Base-by-base conservation (phyloP, 1,140 invertebrate genomes). In the Battus philenor region DNA sequence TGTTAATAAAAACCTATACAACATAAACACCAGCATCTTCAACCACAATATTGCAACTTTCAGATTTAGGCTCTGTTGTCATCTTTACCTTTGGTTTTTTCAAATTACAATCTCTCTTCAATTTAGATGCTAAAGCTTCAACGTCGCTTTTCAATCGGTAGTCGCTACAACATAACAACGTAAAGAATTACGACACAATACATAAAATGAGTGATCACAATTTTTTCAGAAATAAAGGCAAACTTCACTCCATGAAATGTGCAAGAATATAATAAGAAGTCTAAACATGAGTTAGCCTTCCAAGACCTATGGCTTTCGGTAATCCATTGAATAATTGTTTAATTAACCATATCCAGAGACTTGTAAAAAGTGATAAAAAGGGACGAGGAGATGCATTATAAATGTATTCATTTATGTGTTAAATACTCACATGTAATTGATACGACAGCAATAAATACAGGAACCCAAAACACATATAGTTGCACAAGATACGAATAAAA, bases 31-130 rank as follows among this genome's bases (percentile, higher is more conserved):
- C 76, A 27, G 76, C 72, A 8, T 68, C 51, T 32, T 59, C 63
- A 2, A 72, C 67, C 31, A 81, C 48, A 17, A 81, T 59, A 47
- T 78, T 81, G 29, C 77, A 81, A 38, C 65, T 81, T 41, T 81
- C 56, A 2, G 63, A 56, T 3, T 31, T 38, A 16, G 63, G 59
- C 46, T 56, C 31, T 1, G 45, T 36, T n/a, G 50, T 43, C 3
- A 43, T 5, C 39, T 59, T 68, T 2, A 27, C 46, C 1, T 43
- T 26, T 0, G 50, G 36, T 44, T 65, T 68, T 33, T 55, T 63
- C 12, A 60, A 55, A 15, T 62, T 60, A 12, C 56, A 59, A 29
- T 76, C 63, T 39, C 60, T 65, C 38, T 75, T 63, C 13, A 78
- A 22, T 41, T 78, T 81, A 5, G 60, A 55, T 4, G 68, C 44